Conservation (phyloP, 1,140 invertebrate genomes). For the Tachypleus tridentatus region DNA sequence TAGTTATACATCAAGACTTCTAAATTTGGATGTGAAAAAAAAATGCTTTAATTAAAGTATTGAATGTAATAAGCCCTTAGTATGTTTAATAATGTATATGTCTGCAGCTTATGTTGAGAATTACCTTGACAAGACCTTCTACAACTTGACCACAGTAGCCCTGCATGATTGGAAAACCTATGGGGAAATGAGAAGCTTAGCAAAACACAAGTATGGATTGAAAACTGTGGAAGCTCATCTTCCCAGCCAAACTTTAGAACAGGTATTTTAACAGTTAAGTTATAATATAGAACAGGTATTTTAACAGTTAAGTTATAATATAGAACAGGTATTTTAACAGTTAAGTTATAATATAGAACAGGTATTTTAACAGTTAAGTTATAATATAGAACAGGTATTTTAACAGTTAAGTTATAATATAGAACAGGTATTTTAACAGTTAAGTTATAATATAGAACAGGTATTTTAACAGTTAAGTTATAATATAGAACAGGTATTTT, state of each 20-base stretch:
- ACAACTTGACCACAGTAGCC: conserved; percentile 94
- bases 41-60: not conserved
- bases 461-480: too few relatives aligned
- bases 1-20: not conserved
- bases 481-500: conserved; percentile 78
- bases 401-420: conserved; percentile 31
- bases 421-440: conserved; percentile 71
- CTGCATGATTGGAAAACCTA: conserved; percentile 97
- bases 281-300: too few relatives aligned
- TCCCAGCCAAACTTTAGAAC: conserved; percentile 91
- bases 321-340: too few relatives aligned
- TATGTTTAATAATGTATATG: conserved; percentile 11
- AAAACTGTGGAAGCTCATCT: conserved; percentile 76
- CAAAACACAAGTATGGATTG: conserved; percentile 69
- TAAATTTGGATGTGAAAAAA: not conserved
- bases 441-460: too few relatives aligned
- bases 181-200: conserved; percentile 88
- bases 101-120: conserved; percentile 59
- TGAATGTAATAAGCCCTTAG: not conserved
- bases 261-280: conserved; percentile 44
- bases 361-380: too few relatives aligned
- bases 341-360: too few relatives aligned
- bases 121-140: conserved; percentile 90
- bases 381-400: too few relatives aligned
- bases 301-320: too few relatives aligned